A percentile compares a stretch with the other conserved stretches of the same genome.
Conservation (phyloP, 1,140 invertebrate species). For the Nasonia longicornis region DNA sequence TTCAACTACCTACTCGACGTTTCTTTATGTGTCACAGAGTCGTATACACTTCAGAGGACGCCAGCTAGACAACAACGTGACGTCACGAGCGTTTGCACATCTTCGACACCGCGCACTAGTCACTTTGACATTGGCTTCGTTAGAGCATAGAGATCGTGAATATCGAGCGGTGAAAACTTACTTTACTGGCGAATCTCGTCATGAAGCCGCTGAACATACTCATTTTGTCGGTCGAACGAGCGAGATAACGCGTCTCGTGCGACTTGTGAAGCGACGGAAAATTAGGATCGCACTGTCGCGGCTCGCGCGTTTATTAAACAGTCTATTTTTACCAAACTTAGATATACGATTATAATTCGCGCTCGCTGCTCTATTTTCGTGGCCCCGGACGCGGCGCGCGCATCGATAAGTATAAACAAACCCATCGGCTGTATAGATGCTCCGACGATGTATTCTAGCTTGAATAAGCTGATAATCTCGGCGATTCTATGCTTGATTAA, state of each 20-base stretch:
- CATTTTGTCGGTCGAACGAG: neutral
- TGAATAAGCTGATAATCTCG: neutral
- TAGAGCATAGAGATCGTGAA: no score
- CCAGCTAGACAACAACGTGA: no score
- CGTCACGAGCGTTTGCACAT: no score
- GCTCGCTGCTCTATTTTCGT: neutral
- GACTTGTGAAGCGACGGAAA: neutral
- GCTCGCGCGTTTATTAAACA: neutral
- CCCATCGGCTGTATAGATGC: no score
- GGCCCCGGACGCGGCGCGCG: no score
- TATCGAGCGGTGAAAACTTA: neutral
- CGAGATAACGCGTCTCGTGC: neutral
- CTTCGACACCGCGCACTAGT: no score
- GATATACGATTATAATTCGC: neutral
- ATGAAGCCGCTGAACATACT: neutral
- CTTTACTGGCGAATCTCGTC: neutral
- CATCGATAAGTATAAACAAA: neutral
- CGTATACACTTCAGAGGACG: no score
- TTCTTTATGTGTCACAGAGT: no score
- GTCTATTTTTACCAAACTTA: neutral
- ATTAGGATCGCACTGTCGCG: neutral
- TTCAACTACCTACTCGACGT: neutral
- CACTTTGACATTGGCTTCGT: no score
- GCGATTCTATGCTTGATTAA: no score
- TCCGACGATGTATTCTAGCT: no score